Evolutionary conservation across 1,140 invertebrate genomes (phyloP), one percentile per base, ranked within the genome.

Genomic region (Penaeus japonicus): DNA sequence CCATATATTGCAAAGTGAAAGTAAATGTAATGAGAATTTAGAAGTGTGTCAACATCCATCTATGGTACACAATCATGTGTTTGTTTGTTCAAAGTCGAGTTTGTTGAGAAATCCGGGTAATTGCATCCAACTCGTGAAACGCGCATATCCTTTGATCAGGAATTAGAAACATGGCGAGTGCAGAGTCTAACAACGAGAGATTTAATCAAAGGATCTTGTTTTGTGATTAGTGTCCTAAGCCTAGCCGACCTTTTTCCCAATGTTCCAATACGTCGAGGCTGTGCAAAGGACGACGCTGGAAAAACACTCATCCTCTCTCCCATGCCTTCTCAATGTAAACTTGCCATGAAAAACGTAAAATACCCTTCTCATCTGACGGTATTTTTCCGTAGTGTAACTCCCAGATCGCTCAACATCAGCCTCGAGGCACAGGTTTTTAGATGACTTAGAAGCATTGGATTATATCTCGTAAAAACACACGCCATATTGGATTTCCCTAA

Each of bases 401-500:
- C 27, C 17, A 65, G 65, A 84, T 73, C 39, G 22, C 39, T 17
- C 22, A 24, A 22, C 55, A 55, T 65, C 35, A 3, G 1, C 24
- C 35, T 55, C 18, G 27, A 81, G 78, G 85, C 85, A 54, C 22
- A 87, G 77, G 85, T 87, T 87, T 87, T 87, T 87, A 87, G 78
- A 87, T 80, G 85, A 87, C 85, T 87, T 81, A 62, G 77, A 65
- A n/a, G 55, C 5, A 87, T 30, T 87, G 85, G 77, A 87, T 87
- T 87, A 87, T 79, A 47, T 81, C 85, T 87, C 77, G 77, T 87
- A 65, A 81, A 87, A 86, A 87, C 73, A 87, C 85, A 80, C 85
- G 85, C 85, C 85, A 87, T 87, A 87, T 87, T 87, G 85, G 85
- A 87, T 87, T 79, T 87, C 77, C 77, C 57, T 87, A 87, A 87